phyloP scores from a whole-genome alignment of 2,888 invertebrate species.

The Drosophila kuntzei region DNA sequence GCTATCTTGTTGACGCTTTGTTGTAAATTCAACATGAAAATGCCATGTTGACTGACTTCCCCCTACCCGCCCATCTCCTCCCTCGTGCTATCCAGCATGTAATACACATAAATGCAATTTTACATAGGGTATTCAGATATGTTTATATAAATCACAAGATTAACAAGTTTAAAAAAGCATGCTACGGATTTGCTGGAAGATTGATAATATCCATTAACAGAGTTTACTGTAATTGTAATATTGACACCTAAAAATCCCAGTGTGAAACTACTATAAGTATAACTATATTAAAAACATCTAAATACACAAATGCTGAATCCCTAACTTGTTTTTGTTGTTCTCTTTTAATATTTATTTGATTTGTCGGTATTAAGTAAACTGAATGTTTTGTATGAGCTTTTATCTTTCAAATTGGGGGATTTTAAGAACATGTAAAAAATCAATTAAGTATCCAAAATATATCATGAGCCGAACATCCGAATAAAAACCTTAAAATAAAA shows the following conservation, averaged over 20 bases:
- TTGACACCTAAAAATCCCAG: not conserved
- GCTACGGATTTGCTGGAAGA: not conserved
- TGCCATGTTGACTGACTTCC: slow-evolving; percentile 33
- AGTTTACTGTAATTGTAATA: not conserved
- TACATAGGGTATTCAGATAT: not conserved
- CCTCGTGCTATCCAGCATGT: not conserved
- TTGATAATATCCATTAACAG: not conserved
- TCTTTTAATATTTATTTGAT: too few species aligned
- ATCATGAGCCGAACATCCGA: too few species aligned
- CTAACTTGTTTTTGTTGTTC: too few species aligned
- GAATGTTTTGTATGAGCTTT: too few species aligned
- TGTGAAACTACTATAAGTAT: too few species aligned
- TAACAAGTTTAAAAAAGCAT: not conserved
- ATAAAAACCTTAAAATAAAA: too few species aligned
- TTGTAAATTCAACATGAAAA: slow-evolving; percentile 33
- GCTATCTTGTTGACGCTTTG: slow-evolving; percentile 62
- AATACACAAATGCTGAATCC: too few species aligned
- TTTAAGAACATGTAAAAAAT: too few species aligned
- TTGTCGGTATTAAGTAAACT: too few species aligned
- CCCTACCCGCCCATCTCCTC: not conserved
- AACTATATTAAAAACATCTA: too few species aligned
- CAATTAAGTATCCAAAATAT: too few species aligned
- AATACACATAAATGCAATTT: slow-evolving; percentile 7
- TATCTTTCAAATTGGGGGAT: too few species aligned
- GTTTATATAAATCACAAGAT: not conserved